A percentile compares a stretch with the other conserved stretches of the same genome.
phyloP scores from a whole-genome alignment of 2,113 vertebrate genomes.

The Mastomys natalensis region DNA sequence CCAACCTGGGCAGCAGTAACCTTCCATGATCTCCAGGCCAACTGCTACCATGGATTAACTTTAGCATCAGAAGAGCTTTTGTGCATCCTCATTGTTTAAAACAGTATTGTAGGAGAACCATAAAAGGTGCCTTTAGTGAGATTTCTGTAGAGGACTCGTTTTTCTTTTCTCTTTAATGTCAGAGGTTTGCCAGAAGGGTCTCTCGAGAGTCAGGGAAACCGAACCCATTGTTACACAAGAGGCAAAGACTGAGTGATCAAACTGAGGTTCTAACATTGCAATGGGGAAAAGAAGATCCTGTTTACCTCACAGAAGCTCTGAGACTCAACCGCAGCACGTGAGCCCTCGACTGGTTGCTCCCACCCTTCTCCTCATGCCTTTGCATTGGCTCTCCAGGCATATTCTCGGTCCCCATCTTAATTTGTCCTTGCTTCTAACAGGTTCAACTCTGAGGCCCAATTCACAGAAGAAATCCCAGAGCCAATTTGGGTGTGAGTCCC shows the following conservation, averaged over 20 bases:
- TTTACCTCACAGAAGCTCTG: fast-evolving
- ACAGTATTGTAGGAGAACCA: fast-evolving
- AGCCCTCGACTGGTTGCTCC: neutral
- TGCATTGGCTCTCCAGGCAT: neutral
- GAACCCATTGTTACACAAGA: fast-evolving
- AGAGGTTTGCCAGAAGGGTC: neutral
- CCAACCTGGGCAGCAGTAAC: no score
- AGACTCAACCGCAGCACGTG: neutral
- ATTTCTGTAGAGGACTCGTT: neutral
- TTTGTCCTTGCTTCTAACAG: neutral
- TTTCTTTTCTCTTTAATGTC: neutral
- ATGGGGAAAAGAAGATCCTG: fast-evolving
- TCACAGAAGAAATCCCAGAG: neutral
- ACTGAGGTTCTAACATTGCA: no score
- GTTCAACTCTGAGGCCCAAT: neutral
- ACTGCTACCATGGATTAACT: neutral
- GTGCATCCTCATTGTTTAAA: neutral
- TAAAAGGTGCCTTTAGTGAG: neutral
- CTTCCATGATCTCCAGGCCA: neutral
- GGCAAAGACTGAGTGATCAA: neutral
- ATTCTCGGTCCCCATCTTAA: neutral
- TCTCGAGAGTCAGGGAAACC: neutral
- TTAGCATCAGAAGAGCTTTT: neutral
- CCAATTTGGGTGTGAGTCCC: neutral
- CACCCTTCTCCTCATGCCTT: neutral